These are phyloP conservation scores for Leucophenga maculata DNA, from an alignment of 2,888 invertebrate genomes.

Conservation along the genomic window DNA sequence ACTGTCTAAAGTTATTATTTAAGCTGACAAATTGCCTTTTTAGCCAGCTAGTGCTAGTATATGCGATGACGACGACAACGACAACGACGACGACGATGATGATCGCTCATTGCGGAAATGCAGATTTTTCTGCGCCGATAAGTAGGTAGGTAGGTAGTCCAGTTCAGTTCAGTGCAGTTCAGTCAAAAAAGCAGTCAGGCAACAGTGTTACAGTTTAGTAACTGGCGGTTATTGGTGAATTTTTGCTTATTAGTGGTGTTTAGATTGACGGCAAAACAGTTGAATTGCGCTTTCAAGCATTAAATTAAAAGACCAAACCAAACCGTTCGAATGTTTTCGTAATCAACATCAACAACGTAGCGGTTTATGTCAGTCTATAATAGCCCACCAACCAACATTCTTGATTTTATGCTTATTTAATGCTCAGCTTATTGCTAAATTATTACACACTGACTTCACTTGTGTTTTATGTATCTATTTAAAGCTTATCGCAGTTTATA, in stretches of 20 bases:
- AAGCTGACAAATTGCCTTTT: constrained; percentile 63
- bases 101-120: constrained; percentile 14
- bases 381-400: too few species aligned
- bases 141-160: background rate
- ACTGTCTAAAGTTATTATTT: constrained; percentile 62
- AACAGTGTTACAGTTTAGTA: constrained; percentile 3
- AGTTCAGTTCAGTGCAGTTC: too few species aligned
- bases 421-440: background rate
- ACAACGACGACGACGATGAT: background rate
- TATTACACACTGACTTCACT: background rate
- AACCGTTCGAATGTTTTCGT: constrained; percentile 22
- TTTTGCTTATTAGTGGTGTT: constrained; percentile 1
- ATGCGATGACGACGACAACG: background rate
- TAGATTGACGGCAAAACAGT: background rate
- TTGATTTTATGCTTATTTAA: background rate
- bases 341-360: constrained; percentile 47
- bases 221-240: background rate
- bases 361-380: constrained; percentile 51
- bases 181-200: background rate
- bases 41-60: background rate
- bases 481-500: background rate
- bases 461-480: background rate
- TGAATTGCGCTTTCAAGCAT: background rate
- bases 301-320: constrained; percentile 1
- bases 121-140: constrained; percentile 15